Evolutionary conservation across 2,888 invertebrate species (phyloP).

Genomic region (Agrilus mali): DNA sequence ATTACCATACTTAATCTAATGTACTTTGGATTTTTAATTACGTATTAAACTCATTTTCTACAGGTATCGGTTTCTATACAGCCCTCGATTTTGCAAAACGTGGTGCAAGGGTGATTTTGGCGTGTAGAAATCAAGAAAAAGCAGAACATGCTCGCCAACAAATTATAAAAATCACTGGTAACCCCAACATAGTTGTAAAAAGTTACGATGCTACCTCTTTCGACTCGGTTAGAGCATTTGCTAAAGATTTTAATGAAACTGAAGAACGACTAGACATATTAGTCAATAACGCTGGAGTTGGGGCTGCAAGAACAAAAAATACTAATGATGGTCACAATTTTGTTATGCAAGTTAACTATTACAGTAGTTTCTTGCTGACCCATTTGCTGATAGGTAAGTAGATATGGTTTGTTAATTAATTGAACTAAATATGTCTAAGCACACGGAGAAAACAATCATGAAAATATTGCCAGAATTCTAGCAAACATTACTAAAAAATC

Average conservation of each 20-base stretch:
- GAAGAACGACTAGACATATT: constrained; percentile 46
- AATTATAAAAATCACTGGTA: constrained; percentile 23
- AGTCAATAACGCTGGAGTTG: constrained; percentile 47
- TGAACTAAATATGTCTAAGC: too few species aligned
- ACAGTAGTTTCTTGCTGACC: constrained; percentile 60
- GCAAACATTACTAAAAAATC: too few species aligned
- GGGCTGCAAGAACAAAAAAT: constrained; percentile 12
- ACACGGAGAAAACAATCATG: too few species aligned
- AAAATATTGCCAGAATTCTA: too few species aligned
- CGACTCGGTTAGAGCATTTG: constrained; percentile 44
- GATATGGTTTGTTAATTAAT: too few species aligned
- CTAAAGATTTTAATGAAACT: constrained; percentile 38
- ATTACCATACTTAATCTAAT: too few species aligned
- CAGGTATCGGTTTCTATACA: constrained; percentile 33
- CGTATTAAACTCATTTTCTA: background rate
- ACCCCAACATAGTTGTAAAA: constrained; percentile 26
- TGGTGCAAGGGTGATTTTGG: constrained; percentile 40
- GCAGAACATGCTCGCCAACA: constrained; percentile 10
- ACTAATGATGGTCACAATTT: constrained; percentile 53
- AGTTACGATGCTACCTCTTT: constrained; percentile 41
- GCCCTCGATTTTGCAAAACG: constrained; percentile 33
- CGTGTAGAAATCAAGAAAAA: constrained; percentile 32
- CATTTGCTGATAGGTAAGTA: constrained; percentile 43
- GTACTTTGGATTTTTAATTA: too few species aligned
- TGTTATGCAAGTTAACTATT: constrained; percentile 59